Evolutionary conservation across 2,797 vertebrate species (phyloP), one percentile per base, ranked within the genome.

Genomic region (Cryptoblepharus egeriae): DNA sequence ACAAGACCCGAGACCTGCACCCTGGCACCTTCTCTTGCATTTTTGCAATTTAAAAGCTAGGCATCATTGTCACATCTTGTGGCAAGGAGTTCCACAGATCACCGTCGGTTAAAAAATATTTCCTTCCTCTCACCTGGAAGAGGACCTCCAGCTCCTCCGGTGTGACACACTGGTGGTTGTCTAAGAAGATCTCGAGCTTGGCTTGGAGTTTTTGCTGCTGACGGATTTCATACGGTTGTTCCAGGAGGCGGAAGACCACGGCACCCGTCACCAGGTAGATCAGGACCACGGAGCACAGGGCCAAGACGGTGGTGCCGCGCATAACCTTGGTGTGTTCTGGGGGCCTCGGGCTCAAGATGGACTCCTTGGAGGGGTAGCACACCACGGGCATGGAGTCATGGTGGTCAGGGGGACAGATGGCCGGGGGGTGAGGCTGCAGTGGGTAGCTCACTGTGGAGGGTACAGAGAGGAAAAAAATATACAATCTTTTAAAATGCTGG

Each of bases 201-300:
- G 52, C 58, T 1, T 90, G 89, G 82, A 98, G 93, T 9, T 92
- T 18, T 26, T 72, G 3, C 81, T 96, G 95, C 22, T 95, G 95
- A 55, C 13, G 3, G 63, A 79, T 90, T 90, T 98, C 98, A 3
- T 78, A 37, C 2, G 96, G 95, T 58, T 94, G 84, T 91, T 99
- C 98, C 91, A 99, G 93, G 69, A 93, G 95, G 82, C 94, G 93
- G 89, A 98, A 99, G 86, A 98, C 95, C 81, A 98, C 94, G 2
- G 97, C 98, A 1, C 98, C 98, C 32, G 96, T 95, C 76, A 96
- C 96, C 94, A 98, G 94, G 94, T 98, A 99, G 68, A 97, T 92
- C 86, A 98, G 93, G 86, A 98, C 98, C 52, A 96, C 94, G 0
- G 95, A 88, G 89, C 98, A 90, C 88, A 99, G 94, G 37, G 97